Evolutionary conservation across 2,113 vertebrate genomes (phyloP).

Genomic region (Struthio camelus): DNA sequence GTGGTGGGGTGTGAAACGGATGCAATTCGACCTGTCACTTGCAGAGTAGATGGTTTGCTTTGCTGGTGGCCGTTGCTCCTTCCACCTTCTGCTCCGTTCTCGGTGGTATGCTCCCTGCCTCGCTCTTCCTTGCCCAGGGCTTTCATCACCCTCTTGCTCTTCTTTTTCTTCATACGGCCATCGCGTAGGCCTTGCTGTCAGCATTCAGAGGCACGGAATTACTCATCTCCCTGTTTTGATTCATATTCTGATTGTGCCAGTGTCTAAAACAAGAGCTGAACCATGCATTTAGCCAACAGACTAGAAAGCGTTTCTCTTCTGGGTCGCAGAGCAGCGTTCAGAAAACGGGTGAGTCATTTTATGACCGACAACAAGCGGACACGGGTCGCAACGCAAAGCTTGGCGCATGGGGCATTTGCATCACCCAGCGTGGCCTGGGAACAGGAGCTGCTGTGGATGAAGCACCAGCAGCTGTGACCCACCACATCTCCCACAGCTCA

Average conservation of each 20-base stretch:
- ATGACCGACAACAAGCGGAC: rapidly evolving
- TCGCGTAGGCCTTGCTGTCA: rapidly evolving
- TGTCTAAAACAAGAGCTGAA: background rate
- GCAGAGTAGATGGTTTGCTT: background rate
- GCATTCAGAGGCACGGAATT: background rate
- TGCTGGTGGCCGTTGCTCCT: background rate
- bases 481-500: background rate
- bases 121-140: background rate
- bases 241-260: background rate
- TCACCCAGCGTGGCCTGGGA: background rate
- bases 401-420: background rate
- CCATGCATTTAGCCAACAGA: background rate
- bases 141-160: background rate
- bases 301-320: background rate
- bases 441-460: too few species aligned
- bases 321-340: background rate
- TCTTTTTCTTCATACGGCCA: rapidly evolving
- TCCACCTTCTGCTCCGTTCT: background rate
- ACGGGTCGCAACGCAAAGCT: background rate
- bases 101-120: background rate
- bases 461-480: too few species aligned
- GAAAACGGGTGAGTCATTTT: background rate
- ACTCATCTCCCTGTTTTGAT: rapidly evolving
- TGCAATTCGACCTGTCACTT: background rate
- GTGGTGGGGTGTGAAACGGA: background rate